Evolutionary conservation across 2,888 invertebrate genomes (phyloP), one percentile per base, ranked within the genome.

Genomic region (Zele albiditarsus): DNA sequence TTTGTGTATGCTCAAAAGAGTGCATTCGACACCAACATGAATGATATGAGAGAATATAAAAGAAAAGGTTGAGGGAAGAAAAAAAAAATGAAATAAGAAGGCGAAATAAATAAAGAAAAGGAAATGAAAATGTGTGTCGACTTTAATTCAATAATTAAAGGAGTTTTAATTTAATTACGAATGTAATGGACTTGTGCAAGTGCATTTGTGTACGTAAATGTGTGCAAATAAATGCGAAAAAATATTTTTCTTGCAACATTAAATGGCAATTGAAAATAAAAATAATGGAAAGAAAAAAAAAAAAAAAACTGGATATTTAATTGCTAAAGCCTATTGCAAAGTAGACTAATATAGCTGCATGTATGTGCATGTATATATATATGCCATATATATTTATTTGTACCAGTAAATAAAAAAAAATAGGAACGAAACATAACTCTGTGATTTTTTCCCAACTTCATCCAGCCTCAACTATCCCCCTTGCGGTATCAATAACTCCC

Each of bases 51-150:
- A 67, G 25, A 65, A 27, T 16, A 38, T 20, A 6, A 42, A 16
- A 25, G 69, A 8, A n/a, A 49, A 49, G 14, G 3, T n/a, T n/a
- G 10, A 33, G 16, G 25, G 58, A 16, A 25, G 38, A 38, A 58
- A 69, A 14, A 20, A 58, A 49, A 66, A 38, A 65, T 63, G 31
- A 20, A 20, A 46, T 53, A 27, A 69, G 57, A 69, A 62, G 60
- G 46, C n/a, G 46, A 46, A 46, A 16, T 3, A 38, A 38, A 46
- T 46, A 46, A 46, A 46, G 16, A n/a, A 14, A 46, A n/a, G 5
- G n/a, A 46, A n/a, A 46, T n/a, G n/a, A 46, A 46, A n/a, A 53
- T 53, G 53, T 53, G 20, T 53, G 53, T 23, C 53, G 53, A 53
- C 53, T 53, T 53, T 53, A 53, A 53, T 53, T 53, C 20, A 8